Conservation (phyloP, 2,113 vertebrate genomes). For the rat (Rattus norvegicus) region DNA sequence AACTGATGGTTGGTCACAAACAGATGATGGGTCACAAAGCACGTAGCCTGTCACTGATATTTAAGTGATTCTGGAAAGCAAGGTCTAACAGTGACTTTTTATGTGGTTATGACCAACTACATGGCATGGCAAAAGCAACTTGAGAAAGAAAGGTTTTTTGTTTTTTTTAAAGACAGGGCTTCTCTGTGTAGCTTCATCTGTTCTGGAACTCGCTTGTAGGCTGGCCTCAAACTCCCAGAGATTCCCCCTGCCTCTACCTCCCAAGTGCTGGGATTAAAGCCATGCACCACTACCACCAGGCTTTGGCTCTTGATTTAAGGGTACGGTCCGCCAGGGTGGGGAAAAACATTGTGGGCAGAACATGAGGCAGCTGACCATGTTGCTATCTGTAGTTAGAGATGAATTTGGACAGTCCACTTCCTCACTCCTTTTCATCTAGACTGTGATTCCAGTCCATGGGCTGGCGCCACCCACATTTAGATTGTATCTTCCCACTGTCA, state of each 20-base stretch:
- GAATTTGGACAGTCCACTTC: too few relatives aligned
- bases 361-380: too few relatives aligned
- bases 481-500: not conserved
- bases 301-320: not conserved
- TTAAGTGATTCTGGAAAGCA: conserved; percentile 1
- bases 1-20: fast-evolving
- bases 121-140: too few relatives aligned
- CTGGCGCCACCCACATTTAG: not conserved
- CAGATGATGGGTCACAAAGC: not conserved
- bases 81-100: not conserved
- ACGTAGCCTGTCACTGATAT: not conserved
- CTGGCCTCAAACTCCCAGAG: not conserved
- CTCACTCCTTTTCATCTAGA: not conserved
- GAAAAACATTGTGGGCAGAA: too few relatives aligned
- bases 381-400: not conserved
- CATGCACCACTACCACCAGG: not conserved
- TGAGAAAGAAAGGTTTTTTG: not conserved
- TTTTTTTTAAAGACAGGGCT: not conserved
- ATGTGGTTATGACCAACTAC: not conserved
- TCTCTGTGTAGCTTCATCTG: not conserved
- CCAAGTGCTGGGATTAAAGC: not conserved
- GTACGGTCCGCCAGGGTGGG: too few relatives aligned
- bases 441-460: not conserved
- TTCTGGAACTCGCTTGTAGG: not conserved
- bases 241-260: not conserved